These are phyloP conservation scores for Leuciscus waleckii DNA, from an alignment of 2,797 vertebrate genomes.

Conservation along the genomic window DNA sequence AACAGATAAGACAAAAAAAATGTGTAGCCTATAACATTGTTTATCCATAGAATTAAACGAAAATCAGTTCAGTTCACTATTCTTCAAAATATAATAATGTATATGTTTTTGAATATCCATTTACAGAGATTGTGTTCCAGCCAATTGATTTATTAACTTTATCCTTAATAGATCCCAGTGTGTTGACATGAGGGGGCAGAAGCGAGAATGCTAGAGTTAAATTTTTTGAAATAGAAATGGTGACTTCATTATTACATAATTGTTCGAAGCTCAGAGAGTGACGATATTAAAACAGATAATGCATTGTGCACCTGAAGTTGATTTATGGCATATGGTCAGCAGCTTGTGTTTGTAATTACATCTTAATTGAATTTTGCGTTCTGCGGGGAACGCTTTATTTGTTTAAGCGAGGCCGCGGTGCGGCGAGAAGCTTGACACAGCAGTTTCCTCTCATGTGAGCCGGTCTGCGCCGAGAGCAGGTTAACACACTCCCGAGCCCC, in stretches of 20 bases:
- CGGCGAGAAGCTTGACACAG: conserved; percentile 73
- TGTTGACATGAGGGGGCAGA: conserved; percentile 17
- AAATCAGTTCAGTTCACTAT: not conserved
- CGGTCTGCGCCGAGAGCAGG: conserved; percentile 72
- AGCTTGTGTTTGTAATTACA: conserved; percentile 62
- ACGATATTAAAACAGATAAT: conserved; percentile 57
- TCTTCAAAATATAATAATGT: not conserved
- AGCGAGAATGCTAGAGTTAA: conserved; percentile 8
- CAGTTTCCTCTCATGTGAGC: conserved; percentile 74
- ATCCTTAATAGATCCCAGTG: conserved; percentile 37
- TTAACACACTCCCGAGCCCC: conserved; percentile 73
- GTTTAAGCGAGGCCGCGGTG: conserved; percentile 49
- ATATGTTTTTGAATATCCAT: not conserved
- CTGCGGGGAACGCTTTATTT: conserved; percentile 58
- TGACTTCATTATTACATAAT: conserved; percentile 44
- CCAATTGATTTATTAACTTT: conserved; percentile 37
- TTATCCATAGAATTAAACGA: not conserved
- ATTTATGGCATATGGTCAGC: conserved; percentile 62
- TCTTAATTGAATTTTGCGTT: conserved; percentile 64
- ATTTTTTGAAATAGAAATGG: conserved; percentile 30
- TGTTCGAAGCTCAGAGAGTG: conserved; percentile 35
- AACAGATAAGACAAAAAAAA: not conserved
- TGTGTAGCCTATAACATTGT: not conserved
- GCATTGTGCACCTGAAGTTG: conserved; percentile 54
- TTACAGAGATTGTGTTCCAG: not conserved